Conservation (phyloP, 2,113 vertebrate genomes). For the Diphyllodes magnificus region DNA sequence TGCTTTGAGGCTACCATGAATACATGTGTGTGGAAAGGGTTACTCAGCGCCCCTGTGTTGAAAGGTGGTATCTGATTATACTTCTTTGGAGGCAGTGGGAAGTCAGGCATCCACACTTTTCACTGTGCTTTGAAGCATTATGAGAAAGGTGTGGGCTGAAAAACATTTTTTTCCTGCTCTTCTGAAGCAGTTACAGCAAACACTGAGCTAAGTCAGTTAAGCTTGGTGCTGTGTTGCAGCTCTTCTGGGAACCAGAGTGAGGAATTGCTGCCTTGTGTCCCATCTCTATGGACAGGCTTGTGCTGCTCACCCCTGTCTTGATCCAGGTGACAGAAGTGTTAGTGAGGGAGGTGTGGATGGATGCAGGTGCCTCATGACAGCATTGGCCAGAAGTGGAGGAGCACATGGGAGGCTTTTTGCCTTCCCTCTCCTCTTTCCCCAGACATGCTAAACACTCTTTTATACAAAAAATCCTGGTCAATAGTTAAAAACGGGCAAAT, state of each 20-base stretch:
- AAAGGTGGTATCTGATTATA: not conserved
- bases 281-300: not conserved
- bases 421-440: not conserved
- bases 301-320: fast-evolving
- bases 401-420: not conserved
- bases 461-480: not conserved
- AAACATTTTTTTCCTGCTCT: not conserved
- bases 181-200: not conserved
- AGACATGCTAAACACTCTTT: not conserved
- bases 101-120: not conserved
- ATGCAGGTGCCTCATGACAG: not conserved
- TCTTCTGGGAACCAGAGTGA: fast-evolving
- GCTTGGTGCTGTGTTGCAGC: not conserved
- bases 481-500: not conserved
- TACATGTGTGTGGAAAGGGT: not conserved
- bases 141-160: not conserved
- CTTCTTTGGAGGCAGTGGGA: not conserved
- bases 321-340: not conserved
- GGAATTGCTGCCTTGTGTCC: not conserved
- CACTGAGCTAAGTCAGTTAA: not conserved
- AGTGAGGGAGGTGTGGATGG: not conserved
- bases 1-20: not conserved
- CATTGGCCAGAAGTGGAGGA: not conserved
- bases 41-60: not conserved
- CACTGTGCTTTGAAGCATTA: not conserved